These are phyloP conservation scores for Yoshiicerus persimilis DNA, from an alignment of 1,140 invertebrate genomes.

Conservation along the genomic window DNA sequence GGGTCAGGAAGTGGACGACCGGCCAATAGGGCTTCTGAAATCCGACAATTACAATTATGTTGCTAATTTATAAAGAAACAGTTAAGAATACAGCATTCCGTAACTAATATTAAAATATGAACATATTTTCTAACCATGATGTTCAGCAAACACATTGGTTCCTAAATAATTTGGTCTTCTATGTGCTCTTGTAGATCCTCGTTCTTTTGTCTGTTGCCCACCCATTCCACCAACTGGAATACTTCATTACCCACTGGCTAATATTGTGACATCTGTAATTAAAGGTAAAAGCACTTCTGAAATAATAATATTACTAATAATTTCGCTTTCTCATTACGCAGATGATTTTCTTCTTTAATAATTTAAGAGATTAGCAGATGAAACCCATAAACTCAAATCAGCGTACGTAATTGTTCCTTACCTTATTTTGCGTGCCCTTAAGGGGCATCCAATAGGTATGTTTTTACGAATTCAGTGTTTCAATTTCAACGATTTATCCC, in stretches of 20 bases:
- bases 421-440: not conserved
- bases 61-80: no score
- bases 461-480: not conserved
- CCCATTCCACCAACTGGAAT: conserved; percentile 63
- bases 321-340: no score
- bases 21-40: conserved; percentile 84
- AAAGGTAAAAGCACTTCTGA: no score
- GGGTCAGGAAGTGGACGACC: conserved; percentile 81
- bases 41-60: conserved; percentile 41
- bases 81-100: no score
- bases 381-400: no score
- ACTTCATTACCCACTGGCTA: not conserved
- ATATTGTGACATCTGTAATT: not conserved
- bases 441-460: not conserved
- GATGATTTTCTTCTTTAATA: no score
- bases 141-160: conserved; percentile 86
- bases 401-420: not conserved
- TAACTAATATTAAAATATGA: no score
- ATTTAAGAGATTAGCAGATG: no score
- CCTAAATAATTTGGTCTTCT: conserved; percentile 72
- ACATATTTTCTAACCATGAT: conserved; percentile 83
- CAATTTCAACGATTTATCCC: not conserved
- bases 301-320: no score
- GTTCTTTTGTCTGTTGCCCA: conserved; percentile 83
- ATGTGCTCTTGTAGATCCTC: conserved; percentile 66